Evolutionary conservation across 2,113 vertebrate genomes (phyloP).

Genomic region (Mustela lutreola): DNA sequence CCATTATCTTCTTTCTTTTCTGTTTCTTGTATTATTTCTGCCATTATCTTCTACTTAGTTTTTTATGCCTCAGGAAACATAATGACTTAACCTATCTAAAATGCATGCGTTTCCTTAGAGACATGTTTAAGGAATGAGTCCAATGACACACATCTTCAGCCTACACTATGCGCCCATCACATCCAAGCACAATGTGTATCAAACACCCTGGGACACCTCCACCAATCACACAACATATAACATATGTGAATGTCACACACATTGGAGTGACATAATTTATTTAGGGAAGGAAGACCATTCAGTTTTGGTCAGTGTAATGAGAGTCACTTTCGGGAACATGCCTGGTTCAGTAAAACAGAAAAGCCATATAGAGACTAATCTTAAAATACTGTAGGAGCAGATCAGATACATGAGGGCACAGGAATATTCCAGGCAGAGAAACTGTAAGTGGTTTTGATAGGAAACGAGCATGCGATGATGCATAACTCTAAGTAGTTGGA

Average conservation of each 20-base stretch:
- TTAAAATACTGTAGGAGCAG: neutral
- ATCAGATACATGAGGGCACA: neutral
- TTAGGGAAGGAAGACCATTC: neutral
- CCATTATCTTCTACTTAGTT: neutral
- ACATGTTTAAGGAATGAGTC: neutral
- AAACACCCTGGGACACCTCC: neutral
- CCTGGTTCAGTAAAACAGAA: neutral
- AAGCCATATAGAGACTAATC: neutral
- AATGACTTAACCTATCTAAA: neutral
- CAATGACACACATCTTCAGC: neutral
- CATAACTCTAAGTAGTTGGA: neutral
- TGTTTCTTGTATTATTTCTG: no score
- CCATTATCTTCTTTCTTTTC: neutral
- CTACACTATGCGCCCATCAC: neutral
- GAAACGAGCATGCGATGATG: neutral
- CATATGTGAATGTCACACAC: neutral
- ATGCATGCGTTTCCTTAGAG: neutral
- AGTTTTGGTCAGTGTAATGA: neutral
- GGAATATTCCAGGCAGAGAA: neutral
- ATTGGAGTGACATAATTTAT: conserved; percentile 27
- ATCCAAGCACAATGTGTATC: neutral
- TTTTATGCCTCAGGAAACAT: neutral
- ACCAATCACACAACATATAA: neutral
- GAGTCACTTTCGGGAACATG: neutral
- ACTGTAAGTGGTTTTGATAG: neutral